A percentile compares a stretch with the other conserved stretches of the same genome.
Conservation (phyloP, 1,140 invertebrate species). For the Cecropterus lyciades region DNA sequence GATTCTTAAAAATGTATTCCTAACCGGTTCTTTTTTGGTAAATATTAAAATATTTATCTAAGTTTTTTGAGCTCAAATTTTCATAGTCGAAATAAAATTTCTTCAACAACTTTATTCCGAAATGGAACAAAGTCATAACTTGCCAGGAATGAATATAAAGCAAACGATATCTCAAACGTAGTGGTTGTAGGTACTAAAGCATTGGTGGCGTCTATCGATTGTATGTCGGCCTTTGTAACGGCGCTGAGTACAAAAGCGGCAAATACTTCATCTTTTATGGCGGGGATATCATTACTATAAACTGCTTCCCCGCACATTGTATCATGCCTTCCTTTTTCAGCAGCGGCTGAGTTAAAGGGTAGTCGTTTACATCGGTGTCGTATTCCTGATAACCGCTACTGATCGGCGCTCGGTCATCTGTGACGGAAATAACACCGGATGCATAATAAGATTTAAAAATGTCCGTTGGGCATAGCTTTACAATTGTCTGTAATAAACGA, state of each 20-base stretch:
- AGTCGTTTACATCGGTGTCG: constrained; percentile 79
- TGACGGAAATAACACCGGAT: constrained; percentile 53
- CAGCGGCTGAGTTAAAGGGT: constrained; percentile 88
- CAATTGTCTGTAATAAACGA: constrained; percentile 47
- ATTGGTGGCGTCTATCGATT: constrained; percentile 84
- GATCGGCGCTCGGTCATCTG: constrained; percentile 75
- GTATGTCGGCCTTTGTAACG: constrained; percentile 82
- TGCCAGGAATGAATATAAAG: too few relatives aligned
- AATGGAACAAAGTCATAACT: too few relatives aligned
- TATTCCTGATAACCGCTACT: constrained; percentile 71
- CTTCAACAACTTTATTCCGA: too few relatives aligned
- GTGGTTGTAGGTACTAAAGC: constrained; percentile 78
- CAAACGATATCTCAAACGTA: too few relatives aligned
- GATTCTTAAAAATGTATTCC: too few relatives aligned
- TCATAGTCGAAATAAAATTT: too few relatives aligned
- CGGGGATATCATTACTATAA: constrained; percentile 86
- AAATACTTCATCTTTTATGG: constrained; percentile 83
- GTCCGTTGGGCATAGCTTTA: constrained; percentile 47
- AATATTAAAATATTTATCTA: too few relatives aligned
- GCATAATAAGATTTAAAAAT: constrained; percentile 43
- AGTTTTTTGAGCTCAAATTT: too few relatives aligned
- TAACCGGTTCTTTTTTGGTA: too few relatives aligned
- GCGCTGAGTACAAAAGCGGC: constrained; percentile 86
- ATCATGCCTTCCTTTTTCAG: constrained; percentile 85
- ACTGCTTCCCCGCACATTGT: constrained; percentile 86